Conservation (phyloP, 2,797 vertebrate species). For the Diceros bicornis region DNA sequence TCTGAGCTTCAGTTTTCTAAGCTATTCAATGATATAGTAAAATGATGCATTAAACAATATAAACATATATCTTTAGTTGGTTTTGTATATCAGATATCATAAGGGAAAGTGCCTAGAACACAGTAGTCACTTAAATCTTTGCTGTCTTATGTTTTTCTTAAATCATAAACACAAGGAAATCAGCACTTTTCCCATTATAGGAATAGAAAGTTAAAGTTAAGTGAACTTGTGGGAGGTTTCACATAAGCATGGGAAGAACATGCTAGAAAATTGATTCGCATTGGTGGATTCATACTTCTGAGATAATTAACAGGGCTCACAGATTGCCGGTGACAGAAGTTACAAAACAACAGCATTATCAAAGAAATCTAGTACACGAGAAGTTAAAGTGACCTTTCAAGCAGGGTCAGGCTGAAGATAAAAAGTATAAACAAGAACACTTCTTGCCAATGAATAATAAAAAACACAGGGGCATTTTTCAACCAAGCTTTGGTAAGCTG, state of each 20-base stretch:
- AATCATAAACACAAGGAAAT: neutral
- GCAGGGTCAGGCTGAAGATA: neutral
- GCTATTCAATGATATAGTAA: neutral
- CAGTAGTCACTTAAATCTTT: neutral
- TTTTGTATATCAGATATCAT: neutral
- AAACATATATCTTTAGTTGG: neutral
- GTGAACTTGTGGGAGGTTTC: neutral
- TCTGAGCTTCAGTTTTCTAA: neutral
- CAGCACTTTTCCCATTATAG: neutral
- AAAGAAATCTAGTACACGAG: neutral
- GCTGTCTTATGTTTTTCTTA: neutral
- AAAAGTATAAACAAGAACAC: neutral
- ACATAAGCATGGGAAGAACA: neutral
- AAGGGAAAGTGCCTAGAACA: neutral
- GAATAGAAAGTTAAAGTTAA: slow-evolving; percentile 25
- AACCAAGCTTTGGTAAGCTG: neutral
- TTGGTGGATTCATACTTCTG: neutral
- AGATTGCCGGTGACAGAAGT: neutral
- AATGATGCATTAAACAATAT: neutral
- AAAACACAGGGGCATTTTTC: neutral
- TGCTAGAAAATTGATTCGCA: neutral
- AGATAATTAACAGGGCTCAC: neutral
- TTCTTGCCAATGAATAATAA: slow-evolving; percentile 33
- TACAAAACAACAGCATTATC: neutral
- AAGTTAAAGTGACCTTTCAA: neutral